Percentiles rank a stretch among this genome's conserved stretches.
These are phyloP conservation scores for Tortrix viridana DNA, from an alignment of 2,888 invertebrate species.

Conservation along the genomic window DNA sequence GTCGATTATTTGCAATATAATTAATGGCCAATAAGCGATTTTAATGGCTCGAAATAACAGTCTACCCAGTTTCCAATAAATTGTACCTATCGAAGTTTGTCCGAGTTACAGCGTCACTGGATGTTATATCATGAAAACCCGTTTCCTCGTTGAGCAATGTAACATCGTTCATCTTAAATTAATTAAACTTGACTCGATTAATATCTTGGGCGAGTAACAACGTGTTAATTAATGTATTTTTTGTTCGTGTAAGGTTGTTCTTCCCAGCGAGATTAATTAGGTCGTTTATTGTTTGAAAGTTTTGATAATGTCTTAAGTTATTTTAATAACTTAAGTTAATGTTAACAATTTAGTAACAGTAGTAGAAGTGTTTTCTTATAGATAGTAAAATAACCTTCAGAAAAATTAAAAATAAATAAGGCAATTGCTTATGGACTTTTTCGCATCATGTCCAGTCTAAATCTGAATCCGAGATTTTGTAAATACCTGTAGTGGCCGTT, in stretches of 20 bases:
- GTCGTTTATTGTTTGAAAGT: too few relatives aligned
- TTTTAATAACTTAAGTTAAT: too few relatives aligned
- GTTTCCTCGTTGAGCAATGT: slow-evolving; percentile 42
- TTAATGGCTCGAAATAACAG: slow-evolving; percentile 30
- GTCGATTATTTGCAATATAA: slow-evolving; percentile 27
- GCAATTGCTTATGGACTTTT: too few relatives aligned
- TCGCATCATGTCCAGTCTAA: too few relatives aligned
- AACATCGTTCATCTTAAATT: slow-evolving; percentile 39
- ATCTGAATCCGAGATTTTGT: too few relatives aligned
- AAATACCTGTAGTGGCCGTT: too few relatives aligned
- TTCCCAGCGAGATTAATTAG: too few relatives aligned
- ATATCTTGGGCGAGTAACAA: slow-evolving; percentile 16
- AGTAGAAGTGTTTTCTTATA: too few relatives aligned
- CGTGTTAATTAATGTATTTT: background rate
- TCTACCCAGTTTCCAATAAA: slow-evolving; percentile 27
- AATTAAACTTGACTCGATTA: slow-evolving; percentile 38
- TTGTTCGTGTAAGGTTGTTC: background rate
- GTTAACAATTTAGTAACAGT: too few relatives aligned
- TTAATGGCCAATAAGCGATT: slow-evolving; percentile 29
- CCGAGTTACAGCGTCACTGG: slow-evolving; percentile 33
- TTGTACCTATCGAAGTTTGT: slow-evolving; percentile 15
- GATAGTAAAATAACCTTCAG: too few relatives aligned
- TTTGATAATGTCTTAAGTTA: too few relatives aligned
- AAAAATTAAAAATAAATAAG: too few relatives aligned
- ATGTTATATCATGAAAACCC: slow-evolving; percentile 40